These are phyloP conservation scores for Hipparchia semele DNA, from an alignment of 2,888 invertebrate species.

Conservation along the genomic window DNA sequence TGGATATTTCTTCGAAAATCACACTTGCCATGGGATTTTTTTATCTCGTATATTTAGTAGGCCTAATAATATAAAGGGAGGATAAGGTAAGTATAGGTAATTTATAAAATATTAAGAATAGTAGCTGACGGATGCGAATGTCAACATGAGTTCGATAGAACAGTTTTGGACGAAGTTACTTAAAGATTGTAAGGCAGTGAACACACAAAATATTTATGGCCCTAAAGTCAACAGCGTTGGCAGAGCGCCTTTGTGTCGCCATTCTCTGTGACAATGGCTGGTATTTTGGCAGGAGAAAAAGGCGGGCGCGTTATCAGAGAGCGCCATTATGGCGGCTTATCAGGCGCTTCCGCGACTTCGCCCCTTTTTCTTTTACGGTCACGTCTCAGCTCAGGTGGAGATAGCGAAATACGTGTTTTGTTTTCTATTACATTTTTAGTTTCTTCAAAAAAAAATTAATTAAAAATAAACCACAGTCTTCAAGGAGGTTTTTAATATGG, in stretches of 20 bases:
- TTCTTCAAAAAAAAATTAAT: background rate
- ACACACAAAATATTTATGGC: constrained; percentile 63
- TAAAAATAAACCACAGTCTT: background rate
- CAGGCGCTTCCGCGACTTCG: constrained; percentile 71
- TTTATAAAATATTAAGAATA: background rate
- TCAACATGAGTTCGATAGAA: background rate
- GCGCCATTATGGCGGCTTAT: constrained; percentile 82
- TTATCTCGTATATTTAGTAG: no score
- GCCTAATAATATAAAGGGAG: no score
- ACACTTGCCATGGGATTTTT: no score
- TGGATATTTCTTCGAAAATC: no score
- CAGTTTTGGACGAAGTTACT: background rate
- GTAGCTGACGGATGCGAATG: no score
- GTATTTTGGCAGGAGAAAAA: constrained; percentile 79
- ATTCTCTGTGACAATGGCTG: constrained; percentile 74
- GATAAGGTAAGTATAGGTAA: background rate
- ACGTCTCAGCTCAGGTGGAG: constrained; percentile 65
- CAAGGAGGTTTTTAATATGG: no score
- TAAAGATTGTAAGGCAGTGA: background rate
- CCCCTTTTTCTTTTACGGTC: constrained; percentile 82
- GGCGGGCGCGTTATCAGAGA: constrained; percentile 80
- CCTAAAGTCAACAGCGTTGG: constrained; percentile 50
- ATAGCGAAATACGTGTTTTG: constrained; percentile 54
- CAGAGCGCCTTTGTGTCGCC: constrained; percentile 65
- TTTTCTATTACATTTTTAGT: constrained; percentile 35